A percentile compares a stretch with the other conserved stretches of the same genome.
Conservation (phyloP, 2,113 vertebrate genomes). For the Elephas maximus region DNA sequence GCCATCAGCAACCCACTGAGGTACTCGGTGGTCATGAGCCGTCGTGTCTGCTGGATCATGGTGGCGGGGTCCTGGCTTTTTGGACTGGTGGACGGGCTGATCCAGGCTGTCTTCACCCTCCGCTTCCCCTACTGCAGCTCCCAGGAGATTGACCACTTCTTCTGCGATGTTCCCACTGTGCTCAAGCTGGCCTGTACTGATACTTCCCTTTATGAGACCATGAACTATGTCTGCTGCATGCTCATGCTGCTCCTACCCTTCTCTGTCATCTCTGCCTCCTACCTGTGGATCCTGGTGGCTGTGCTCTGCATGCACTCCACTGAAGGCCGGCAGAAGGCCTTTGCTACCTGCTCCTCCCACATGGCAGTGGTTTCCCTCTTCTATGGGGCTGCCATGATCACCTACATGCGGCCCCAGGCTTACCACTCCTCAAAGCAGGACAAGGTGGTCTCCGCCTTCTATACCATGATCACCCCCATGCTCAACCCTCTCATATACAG, state of each 20-base stretch:
- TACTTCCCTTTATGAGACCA: constrained; percentile 74
- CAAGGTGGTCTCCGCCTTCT: constrained; percentile 82
- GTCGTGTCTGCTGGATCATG: constrained; percentile 68
- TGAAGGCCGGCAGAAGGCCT: constrained; percentile 63
- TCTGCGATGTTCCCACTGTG: constrained; percentile 73
- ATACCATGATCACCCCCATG: constrained; percentile 78
- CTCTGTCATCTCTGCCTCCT: constrained; percentile 75
- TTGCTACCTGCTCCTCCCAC: constrained; percentile 77
- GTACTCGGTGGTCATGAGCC: constrained; percentile 72
- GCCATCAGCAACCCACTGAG: constrained; percentile 78
- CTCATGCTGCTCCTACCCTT: constrained; percentile 77
- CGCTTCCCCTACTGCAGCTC: constrained; percentile 75
- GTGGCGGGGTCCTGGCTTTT: constrained; percentile 77
- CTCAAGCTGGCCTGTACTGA: constrained; percentile 79
- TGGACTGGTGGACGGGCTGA: constrained; percentile 72
- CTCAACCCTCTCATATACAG: constrained; percentile 83
- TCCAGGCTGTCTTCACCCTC: constrained; percentile 71
- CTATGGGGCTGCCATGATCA: constrained; percentile 65
- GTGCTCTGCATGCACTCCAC: constrained; percentile 60
- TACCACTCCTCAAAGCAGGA: constrained; percentile 79
- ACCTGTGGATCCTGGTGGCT: not conserved
- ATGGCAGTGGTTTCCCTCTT: constrained; percentile 65
- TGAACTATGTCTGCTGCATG: constrained; percentile 74
- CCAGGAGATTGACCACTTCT: constrained; percentile 78
- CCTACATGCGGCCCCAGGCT: constrained; percentile 76